Evolutionary conservation across 2,888 invertebrate species (phyloP), one percentile per base, ranked within the genome.

Genomic region (Chymomyza fuscimana): DNA sequence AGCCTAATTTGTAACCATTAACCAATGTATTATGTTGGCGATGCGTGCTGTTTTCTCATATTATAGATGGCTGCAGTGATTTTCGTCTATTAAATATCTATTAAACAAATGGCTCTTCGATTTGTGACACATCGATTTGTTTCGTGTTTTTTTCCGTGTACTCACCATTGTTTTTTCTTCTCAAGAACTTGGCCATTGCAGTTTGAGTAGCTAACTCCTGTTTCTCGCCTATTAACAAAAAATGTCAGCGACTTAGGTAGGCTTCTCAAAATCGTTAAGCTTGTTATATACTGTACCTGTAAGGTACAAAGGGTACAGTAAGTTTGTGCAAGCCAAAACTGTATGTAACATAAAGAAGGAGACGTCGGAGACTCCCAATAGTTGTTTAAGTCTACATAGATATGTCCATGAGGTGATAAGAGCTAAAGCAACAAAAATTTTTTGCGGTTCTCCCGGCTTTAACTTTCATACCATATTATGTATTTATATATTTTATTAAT

Each of bases 1-100:
- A 82, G 77, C 85, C 82, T 84, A 88, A 89, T 90, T 90, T 90
- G 86, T 88, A 89, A 86, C 88, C 88, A 89, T 90, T 90, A 89
- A 82, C 80, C 81, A 72, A 83, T 71, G 87, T 81, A 85, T 88
- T 88, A 82, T 86, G 79, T 81, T 78, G 76, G 70, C 77, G 77
- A 69, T 83, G 82, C 80, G 63, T 72, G 82, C 77, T 81, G 77
- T 58, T 74, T 75, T 68, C 65, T 73, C 70, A 73, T 72, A 69
- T 70, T 63, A 65, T 67, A 72, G 72, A 76, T 78, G 78, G 76
- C 73, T 80, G 85, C 77, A 78, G 70, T 81, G 88, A 89, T 83
- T 82, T 87, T 74, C 76, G 80, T 82, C 79, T 84, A 89, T 89
- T 87, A 86, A 89, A 87, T 78, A 79, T 64, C 84, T 82, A 87